Evolutionary conservation across 2,797 vertebrate genomes (phyloP).

Genomic region (Florisuga fusca): DNA sequence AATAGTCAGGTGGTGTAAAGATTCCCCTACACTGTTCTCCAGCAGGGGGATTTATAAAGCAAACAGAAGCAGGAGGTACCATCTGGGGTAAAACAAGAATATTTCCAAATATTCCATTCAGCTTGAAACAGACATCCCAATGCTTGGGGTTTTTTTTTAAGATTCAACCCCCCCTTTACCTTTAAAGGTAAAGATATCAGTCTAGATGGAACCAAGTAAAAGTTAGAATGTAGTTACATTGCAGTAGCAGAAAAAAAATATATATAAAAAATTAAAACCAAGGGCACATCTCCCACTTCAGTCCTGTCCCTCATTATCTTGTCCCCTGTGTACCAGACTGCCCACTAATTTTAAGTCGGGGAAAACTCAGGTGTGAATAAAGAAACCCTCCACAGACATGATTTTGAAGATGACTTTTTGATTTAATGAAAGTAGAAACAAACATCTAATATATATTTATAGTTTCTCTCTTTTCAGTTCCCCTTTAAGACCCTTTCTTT

Average conservation of each 20-base stretch:
- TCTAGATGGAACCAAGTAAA: neutral
- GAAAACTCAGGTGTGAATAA: neutral
- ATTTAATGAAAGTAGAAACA: neutral
- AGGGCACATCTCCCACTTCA: accelerated
- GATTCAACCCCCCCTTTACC: neutral
- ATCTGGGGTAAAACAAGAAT: neutral
- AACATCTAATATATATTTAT: neutral
- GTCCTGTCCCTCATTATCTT: neutral
- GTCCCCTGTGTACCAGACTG: neutral
- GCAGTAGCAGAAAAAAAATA: neutral
- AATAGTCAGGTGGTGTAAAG: neutral
- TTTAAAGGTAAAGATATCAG: neutral
- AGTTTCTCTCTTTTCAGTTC: neutral
- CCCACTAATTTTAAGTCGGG: neutral
- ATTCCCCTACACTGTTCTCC: neutral
- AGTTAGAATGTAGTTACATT: neutral
- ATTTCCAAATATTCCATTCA: neutral
- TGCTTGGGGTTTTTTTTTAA: neutral
- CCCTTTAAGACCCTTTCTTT: neutral
- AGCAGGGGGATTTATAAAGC: neutral
- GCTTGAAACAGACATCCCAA: neutral
- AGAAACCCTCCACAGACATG: neutral
- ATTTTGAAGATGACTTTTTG: neutral
- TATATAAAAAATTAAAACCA: neutral
- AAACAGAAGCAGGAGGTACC: neutral